Evolutionary conservation across 2,797 vertebrate species (phyloP).

Genomic region (Nyctalus aviator): DNA sequence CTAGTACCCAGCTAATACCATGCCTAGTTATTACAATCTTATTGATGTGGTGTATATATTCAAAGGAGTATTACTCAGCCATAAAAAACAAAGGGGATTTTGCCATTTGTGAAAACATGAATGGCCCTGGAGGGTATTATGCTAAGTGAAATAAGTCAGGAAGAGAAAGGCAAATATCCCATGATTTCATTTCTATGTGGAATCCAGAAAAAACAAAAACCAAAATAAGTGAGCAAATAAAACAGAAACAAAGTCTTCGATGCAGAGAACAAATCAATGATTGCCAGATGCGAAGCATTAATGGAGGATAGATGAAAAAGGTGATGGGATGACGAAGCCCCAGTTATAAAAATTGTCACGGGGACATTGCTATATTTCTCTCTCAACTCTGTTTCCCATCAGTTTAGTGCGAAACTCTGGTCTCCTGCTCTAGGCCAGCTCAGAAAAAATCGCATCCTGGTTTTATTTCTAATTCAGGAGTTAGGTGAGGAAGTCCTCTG

Average conservation of each 20-base stretch:
- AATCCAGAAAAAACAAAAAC: background rate
- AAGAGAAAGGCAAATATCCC: background rate
- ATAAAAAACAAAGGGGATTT: background rate
- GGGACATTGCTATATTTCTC: background rate
- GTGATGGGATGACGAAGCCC: background rate
- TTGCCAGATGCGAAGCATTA: background rate
- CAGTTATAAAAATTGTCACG: background rate
- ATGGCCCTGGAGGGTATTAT: background rate
- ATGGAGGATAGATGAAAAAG: background rate
- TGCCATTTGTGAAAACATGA: background rate
- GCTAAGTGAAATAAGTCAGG: background rate
- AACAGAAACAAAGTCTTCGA: background rate
- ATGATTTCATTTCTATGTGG: background rate
- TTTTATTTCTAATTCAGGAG: slow-evolving; percentile 54
- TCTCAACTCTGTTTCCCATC: slow-evolving; percentile 12
- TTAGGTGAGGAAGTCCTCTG: slow-evolving; percentile 13
- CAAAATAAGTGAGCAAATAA: background rate
- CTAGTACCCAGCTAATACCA: background rate
- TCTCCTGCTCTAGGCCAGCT: background rate
- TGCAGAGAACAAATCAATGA: background rate
- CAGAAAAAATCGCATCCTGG: slow-evolving; percentile 5
- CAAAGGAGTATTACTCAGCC: background rate
- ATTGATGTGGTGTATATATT: background rate
- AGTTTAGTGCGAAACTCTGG: background rate
- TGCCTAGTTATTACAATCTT: background rate